Conservation (phyloP, 1,140 invertebrate species). For the Drosophila ambigua region DNA sequence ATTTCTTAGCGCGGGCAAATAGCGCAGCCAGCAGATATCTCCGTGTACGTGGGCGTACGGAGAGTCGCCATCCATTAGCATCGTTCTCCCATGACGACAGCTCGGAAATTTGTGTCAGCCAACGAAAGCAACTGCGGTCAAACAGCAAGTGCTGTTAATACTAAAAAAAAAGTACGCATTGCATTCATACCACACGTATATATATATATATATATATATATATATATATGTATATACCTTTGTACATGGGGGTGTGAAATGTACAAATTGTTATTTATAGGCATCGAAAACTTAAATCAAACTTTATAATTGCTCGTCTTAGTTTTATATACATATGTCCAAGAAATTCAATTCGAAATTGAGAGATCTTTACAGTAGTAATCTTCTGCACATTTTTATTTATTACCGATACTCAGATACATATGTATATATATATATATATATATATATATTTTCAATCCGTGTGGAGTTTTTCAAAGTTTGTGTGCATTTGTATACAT, state of each 20-base stretch:
- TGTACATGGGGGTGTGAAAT: neutral
- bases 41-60: conserved; percentile 47
- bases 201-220: neutral
- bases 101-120: conserved; percentile 50
- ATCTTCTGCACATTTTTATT: no score
- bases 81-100: conserved; percentile 65
- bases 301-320: neutral
- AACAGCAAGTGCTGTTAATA: conserved; percentile 25
- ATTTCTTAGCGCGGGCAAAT: conserved; percentile 73
- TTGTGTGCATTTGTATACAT: no score
- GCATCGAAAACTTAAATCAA: conserved; percentile 16
- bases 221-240: conserved; percentile 1
- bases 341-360: conserved; percentile 7
- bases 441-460: no score
- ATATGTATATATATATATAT: no score
- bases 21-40: conserved; percentile 34
- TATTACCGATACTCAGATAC: no score
- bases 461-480: no score
- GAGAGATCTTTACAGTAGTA: no score
- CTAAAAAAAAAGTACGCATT: conserved; percentile 23
- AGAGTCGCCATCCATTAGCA: conserved; percentile 15
- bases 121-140: neutral
- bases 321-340: neutral
- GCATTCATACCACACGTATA: neutral
- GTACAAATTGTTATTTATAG: conserved; percentile 14